phyloP scores from a whole-genome alignment of 2,113 vertebrate species.

The Taurulus bubalis region DNA sequence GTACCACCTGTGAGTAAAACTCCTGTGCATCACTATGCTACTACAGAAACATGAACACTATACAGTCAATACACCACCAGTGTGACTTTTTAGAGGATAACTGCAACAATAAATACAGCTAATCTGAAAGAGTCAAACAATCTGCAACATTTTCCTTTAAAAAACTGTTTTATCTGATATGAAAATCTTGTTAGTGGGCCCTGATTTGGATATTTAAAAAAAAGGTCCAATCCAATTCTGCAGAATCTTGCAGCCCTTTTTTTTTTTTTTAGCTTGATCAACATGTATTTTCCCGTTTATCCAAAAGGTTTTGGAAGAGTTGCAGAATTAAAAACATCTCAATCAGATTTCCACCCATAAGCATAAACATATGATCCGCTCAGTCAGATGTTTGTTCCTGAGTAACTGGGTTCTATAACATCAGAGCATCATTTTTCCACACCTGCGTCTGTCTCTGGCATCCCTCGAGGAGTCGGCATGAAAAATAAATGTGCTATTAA shows the following conservation, averaged over 20 bases:
- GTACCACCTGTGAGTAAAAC: slow-evolving; percentile 8
- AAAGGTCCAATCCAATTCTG: background rate
- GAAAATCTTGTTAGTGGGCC: background rate
- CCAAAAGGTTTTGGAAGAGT: background rate
- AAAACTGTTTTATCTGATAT: slow-evolving; percentile 7
- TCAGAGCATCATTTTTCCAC: slow-evolving; percentile 12
- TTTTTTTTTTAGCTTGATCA: background rate
- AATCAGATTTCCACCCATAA: background rate
- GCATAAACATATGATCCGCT: no score
- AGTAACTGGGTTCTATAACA: slow-evolving; percentile 5
- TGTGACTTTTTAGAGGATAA: background rate
- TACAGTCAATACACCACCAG: slow-evolving; percentile 66
- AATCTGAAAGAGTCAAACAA: background rate
- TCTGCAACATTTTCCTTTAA: background rate
- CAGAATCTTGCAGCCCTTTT: background rate
- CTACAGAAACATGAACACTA: slow-evolving; percentile 52
- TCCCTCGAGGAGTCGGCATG: slow-evolving; percentile 36
- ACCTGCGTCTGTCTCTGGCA: slow-evolving; percentile 34
- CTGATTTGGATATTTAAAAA: background rate
- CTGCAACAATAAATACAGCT: background rate
- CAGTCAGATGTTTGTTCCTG: slow-evolving; percentile 31
- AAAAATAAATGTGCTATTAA: slow-evolving; percentile 47
- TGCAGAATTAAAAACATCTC: background rate
- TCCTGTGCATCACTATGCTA: slow-evolving; percentile 54
- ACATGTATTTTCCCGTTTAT: slow-evolving; percentile 10